Evolutionary conservation across 2,113 vertebrate species (phyloP).

Genomic region (Microcebus lehilahytsara): DNA sequence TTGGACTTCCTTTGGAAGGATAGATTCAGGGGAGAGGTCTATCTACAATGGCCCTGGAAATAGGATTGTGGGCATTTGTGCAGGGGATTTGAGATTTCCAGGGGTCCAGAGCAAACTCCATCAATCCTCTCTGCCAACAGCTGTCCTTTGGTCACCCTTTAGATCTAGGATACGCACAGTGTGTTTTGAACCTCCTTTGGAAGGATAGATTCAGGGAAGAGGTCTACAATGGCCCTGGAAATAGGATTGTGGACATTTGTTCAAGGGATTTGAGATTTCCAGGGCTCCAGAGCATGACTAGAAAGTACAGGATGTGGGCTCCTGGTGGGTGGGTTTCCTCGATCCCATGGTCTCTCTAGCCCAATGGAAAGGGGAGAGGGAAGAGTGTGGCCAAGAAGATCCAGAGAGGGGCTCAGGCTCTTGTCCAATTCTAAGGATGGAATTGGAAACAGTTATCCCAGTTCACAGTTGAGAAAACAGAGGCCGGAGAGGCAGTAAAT

Average conservation of each 20-base stretch:
- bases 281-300: background rate
- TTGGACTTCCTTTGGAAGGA: background rate
- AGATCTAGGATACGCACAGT: background rate
- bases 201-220: background rate
- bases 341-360: background rate
- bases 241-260: background rate
- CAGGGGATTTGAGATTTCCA: background rate
- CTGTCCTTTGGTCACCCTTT: background rate
- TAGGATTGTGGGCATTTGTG: background rate
- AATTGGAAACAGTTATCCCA: background rate
- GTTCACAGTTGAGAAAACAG: background rate
- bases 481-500: background rate
- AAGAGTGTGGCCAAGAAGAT: background rate
- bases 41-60: background rate
- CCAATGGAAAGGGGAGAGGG: background rate
- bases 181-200: background rate
- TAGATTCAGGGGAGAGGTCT: background rate
- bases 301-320: background rate
- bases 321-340: background rate
- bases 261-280: background rate
- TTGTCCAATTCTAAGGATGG: background rate
- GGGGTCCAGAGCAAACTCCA: background rate
- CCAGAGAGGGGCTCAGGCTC: background rate
- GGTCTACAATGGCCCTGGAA: background rate
- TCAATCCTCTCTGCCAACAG: background rate